phyloP scores from a whole-genome alignment of 2,113 vertebrate genomes.

The Anarrhichthys ocellatus region DNA sequence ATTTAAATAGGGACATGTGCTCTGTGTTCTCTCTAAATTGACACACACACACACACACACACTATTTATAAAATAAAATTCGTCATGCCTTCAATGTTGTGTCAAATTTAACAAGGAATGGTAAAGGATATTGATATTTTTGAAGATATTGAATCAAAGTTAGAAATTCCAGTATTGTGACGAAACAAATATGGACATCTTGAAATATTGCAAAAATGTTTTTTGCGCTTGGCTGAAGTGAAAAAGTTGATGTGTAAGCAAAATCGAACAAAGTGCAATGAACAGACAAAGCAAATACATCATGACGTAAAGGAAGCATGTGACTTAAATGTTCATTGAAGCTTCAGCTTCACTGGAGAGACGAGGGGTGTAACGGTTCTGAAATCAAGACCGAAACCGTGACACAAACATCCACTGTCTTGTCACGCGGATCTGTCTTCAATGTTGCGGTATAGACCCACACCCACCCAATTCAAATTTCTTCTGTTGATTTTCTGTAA shows the following conservation, averaged over 20 bases:
- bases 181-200: not conserved
- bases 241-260: not conserved
- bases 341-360: not conserved
- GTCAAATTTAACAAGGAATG: no score
- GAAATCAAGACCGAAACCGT: not conserved
- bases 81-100: no score
- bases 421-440: not conserved
- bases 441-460: not conserved
- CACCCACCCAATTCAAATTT: not conserved
- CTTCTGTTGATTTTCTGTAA: not conserved
- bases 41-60: not conserved
- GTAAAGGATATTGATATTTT: no score
- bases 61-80: not conserved
- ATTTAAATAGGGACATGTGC: not conserved
- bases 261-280: not conserved
- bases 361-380: not conserved
- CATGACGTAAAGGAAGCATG: not conserved
- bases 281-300: not conserved
- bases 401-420: not conserved
- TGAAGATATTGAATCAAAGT: no score
- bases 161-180: no score
- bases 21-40: no score
- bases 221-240: not conserved
- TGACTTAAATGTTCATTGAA: not conserved
- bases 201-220: not conserved